Conservation (phyloP, 2,888 invertebrate species). For the Nezara viridula region DNA sequence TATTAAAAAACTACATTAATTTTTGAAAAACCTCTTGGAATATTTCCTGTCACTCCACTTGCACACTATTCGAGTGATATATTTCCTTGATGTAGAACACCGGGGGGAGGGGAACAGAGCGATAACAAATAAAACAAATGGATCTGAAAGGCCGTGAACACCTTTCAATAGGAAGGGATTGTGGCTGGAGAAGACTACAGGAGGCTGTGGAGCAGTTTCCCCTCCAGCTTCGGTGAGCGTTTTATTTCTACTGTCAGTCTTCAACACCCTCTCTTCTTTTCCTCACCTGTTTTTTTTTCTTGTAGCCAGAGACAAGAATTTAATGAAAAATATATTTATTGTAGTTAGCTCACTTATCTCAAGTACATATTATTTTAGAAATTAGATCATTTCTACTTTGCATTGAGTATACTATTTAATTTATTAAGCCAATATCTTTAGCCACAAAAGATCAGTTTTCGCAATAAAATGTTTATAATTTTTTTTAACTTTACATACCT, state of each 20-base stretch:
- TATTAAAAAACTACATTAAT: too few relatives aligned
- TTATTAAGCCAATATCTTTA: too few relatives aligned
- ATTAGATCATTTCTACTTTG: too few relatives aligned
- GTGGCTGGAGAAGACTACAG: background rate
- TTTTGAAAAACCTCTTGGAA: too few relatives aligned
- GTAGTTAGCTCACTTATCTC: background rate
- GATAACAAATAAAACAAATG: constrained; percentile 7
- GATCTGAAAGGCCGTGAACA: constrained; percentile 3
- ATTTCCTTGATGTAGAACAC: background rate
- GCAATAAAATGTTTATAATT: too few relatives aligned
- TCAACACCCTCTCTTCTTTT: background rate
- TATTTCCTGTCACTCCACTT: too few relatives aligned
- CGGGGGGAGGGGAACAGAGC: background rate
- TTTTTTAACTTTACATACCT: too few relatives aligned
- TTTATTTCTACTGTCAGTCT: background rate
- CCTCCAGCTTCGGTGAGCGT: background rate
- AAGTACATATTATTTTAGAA: too few relatives aligned
- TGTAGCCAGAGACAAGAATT: background rate
- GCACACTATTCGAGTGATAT: too few relatives aligned
- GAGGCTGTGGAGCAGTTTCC: background rate
- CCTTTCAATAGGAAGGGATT: constrained; percentile 30
- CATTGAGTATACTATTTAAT: too few relatives aligned
- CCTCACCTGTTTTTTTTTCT: background rate
- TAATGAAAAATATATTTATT: background rate
- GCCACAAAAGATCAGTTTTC: too few relatives aligned